Percentiles rank a stretch among this genome's conserved stretches.
phyloP scores from a whole-genome alignment of 2,888 invertebrate species.

The Drosophila greeni region DNA sequence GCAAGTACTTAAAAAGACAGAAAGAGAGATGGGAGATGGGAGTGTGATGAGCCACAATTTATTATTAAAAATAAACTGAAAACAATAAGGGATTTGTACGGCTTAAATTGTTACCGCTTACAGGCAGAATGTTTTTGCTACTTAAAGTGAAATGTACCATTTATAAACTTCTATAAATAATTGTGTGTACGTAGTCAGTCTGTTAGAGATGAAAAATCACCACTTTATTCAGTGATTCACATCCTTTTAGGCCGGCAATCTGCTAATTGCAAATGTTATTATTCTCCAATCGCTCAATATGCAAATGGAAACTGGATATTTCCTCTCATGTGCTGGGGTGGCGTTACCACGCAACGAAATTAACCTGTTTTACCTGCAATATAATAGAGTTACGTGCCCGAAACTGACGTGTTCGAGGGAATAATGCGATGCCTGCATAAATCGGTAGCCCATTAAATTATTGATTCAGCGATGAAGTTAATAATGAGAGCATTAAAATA shows the following conservation, averaged over 20 bases:
- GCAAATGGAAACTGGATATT: constrained; percentile 15
- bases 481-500: constrained; percentile 57
- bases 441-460: constrained; percentile 54
- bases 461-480: constrained; percentile 57
- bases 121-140: background rate
- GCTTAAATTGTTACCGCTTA: background rate
- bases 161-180: background rate
- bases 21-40: background rate
- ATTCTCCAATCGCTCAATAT: background rate
- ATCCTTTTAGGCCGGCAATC: background rate
- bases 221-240: background rate
- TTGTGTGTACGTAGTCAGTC: background rate
- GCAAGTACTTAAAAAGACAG: background rate
- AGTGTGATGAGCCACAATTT: background rate
- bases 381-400: constrained; percentile 50
- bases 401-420: constrained; percentile 15
- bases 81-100: background rate
- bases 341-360: constrained; percentile 40
- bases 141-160: background rate
- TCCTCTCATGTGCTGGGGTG: background rate
- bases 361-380: constrained; percentile 43
- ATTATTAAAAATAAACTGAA: too few relatives aligned
- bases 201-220: background rate
- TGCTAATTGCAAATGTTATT: background rate
- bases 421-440: constrained; percentile 40